A percentile compares a stretch with the other conserved stretches of the same genome.
phyloP scores from a whole-genome alignment of 2,113 vertebrate genomes.

The Donacobius atricapilla region DNA sequence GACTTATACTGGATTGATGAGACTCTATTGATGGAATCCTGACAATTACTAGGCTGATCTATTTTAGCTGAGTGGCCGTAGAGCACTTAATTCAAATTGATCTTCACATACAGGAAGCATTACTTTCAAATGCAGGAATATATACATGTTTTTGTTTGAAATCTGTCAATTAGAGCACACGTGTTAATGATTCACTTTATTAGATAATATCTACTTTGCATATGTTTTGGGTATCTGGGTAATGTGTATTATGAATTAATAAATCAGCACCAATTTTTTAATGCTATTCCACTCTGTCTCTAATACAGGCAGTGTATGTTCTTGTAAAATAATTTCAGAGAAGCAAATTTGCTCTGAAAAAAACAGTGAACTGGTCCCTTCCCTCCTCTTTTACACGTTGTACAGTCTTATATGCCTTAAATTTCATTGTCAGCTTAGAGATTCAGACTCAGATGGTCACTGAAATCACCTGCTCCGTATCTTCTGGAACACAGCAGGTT shows the following conservation, averaged over 20 bases:
- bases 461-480: background rate
- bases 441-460: background rate
- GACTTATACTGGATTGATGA: background rate
- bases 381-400: background rate
- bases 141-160: background rate
- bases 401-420: too few species aligned
- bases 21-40: background rate
- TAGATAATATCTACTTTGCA: background rate
- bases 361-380: background rate
- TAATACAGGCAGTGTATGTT: background rate
- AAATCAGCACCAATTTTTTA: background rate
- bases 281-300: background rate
- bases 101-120: background rate
- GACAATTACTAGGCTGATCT: background rate
- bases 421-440: background rate
- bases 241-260: background rate
- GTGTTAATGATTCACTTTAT: background rate
- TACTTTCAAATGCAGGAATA: background rate
- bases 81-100: conserved; percentile 43
- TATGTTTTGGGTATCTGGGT: background rate
- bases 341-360: background rate
- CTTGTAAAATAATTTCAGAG: background rate
- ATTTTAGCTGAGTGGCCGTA: background rate
- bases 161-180: background rate
- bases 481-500: background rate